Evolutionary conservation across 1,140 invertebrate genomes (phyloP), one percentile per base, ranked within the genome.

Genomic region (Mercenaria mercenaria): DNA sequence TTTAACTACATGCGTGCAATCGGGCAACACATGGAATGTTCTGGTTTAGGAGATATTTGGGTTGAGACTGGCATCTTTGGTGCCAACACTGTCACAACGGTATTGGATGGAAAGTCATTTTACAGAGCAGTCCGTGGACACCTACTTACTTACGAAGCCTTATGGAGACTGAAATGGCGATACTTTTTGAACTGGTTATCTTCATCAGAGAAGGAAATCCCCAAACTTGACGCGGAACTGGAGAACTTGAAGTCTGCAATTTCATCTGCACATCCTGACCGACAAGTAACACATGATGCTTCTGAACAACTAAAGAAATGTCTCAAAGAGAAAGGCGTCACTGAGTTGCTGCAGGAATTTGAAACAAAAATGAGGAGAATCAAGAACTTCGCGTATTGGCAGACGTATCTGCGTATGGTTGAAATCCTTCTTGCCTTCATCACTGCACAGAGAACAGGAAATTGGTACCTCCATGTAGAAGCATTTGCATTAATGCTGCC

Each of bases 1-100:
- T 81, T 91, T 52, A 89, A 89, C 59, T 91, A 89, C 43, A 47
- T 84, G 37, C 89, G 86, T 59, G 88, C 80, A 11, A 89, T 91
- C 34, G 81, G 87, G 18, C 79, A 91, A 43, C 90, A 91, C 43
- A 74, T 91, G 34, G 86, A 83, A 13, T 77, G 50, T 77, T 64
- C 81, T 72, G 86, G 86, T 41, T 41, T 91, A 34, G 86, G 61
- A 26, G 90, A 91, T 64, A 18, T 88, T 29, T 91, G 50, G 79
- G 32, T 59, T 43, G 77, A 89, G 37, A 13, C 86, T 32, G 67
- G 64, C 13, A 34, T 91, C 4, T 89, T 41, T 89, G 79, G 18
- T 50, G 39, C 32, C 4, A 91, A 89, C 43, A 84, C 69, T n/a
- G 34, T 56, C n/a, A 47, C 4, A 29, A 77, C 13, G 29, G 47